A percentile compares a stretch with the other conserved stretches of the same genome.
These are phyloP conservation scores for Eremobia ochroleuca DNA, from an alignment of 2,888 invertebrate species.

Conservation along the genomic window DNA sequence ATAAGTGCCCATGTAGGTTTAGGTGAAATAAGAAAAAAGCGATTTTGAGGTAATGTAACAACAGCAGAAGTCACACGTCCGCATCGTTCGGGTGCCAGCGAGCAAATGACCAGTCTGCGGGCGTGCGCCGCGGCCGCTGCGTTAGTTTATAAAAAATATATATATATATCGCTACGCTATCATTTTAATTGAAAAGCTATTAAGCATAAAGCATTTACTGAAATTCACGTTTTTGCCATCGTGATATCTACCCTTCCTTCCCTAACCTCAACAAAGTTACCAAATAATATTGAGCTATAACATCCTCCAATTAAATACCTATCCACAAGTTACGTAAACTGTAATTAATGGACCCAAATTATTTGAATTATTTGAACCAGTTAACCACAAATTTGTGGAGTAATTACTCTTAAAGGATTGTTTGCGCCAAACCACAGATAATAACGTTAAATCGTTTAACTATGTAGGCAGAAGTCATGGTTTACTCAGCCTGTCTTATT, in stretches of 20 bases:
- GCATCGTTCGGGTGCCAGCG: no score
- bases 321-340: conserved; percentile 10
- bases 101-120: no score
- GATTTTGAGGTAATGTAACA: no score
- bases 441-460: neutral
- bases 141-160: no score
- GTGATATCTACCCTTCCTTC: neutral
- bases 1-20: no score
- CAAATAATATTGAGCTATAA: neutral
- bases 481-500: neutral
- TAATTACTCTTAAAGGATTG: conserved; percentile 36
- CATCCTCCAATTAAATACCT: neutral
- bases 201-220: neutral
- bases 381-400: conserved; percentile 16
- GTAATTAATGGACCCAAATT: conserved; percentile 1
- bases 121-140: no score
- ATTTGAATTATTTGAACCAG: conserved; percentile 22
- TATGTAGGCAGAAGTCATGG: neutral
- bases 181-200: no score
- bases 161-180: no score
- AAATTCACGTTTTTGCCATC: neutral
- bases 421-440: neutral
- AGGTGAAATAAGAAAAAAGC: no score
- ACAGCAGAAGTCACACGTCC: no score
- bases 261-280: neutral